Conservation (phyloP, 1,140 invertebrate genomes). For the Cheumatopsyche charites region DNA sequence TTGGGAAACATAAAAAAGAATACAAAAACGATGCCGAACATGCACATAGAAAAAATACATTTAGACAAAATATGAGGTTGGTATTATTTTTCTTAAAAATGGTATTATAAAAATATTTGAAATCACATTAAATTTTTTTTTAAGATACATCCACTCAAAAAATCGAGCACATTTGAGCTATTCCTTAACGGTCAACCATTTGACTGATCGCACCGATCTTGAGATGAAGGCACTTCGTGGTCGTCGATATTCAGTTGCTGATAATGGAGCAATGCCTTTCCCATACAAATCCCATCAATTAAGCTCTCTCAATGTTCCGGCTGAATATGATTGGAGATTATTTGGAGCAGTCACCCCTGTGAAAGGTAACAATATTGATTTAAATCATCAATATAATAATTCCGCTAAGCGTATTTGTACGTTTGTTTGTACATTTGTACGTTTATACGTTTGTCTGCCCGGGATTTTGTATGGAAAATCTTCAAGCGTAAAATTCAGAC, state of each 20-base stretch:
- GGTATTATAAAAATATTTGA: conserved; percentile 13
- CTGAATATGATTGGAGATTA: conserved; percentile 86
- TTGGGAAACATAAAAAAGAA: conserved; percentile 71
- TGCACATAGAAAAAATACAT: conserved; percentile 74
- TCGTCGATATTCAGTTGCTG: conserved; percentile 68
- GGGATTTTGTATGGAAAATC: too few relatives aligned
- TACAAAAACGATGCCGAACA: conserved; percentile 75
- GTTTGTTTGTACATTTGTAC: too few relatives aligned
- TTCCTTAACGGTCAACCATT: conserved; percentile 82
- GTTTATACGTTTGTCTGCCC: too few relatives aligned
- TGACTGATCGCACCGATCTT: conserved; percentile 80
- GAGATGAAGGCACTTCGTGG: conserved; percentile 85
- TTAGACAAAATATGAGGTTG: conserved; percentile 85
- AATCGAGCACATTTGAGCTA: conserved; percentile 81
- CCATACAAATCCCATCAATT: conserved; percentile 64
- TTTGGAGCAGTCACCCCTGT: conserved; percentile 93
- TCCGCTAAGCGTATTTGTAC: too few relatives aligned
- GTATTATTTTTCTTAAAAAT: conserved; percentile 2
- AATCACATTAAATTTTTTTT: conserved; percentile 40
- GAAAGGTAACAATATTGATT: conserved; percentile 68
- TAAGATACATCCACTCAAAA: conserved; percentile 81
- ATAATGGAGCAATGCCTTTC: conserved; percentile 79
- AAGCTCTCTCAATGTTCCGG: conserved; percentile 65
- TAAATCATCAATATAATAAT: too few relatives aligned
- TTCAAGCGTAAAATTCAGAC: too few relatives aligned